Conservation (phyloP, 2,797 vertebrate species). For the Masticophis lateralis region DNA sequence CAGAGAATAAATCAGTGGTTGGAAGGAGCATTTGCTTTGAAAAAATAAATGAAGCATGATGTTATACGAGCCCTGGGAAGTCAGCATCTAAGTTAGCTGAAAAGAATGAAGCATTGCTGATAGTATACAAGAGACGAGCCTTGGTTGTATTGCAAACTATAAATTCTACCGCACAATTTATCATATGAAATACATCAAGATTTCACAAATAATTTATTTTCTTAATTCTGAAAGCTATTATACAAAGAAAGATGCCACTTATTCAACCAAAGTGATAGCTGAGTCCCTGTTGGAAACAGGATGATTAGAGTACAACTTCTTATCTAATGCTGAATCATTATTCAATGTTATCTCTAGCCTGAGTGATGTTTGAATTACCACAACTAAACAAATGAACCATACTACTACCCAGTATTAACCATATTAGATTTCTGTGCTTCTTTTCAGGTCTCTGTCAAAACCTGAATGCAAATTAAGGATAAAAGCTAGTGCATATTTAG, state of each 20-base stretch:
- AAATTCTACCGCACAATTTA: conserved; percentile 30
- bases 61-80: conserved; percentile 12
- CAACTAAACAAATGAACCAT: not conserved
- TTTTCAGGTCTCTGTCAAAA: not conserved
- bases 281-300: not conserved
- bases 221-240: conserved; percentile 5
- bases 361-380: not conserved
- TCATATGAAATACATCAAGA: conserved; percentile 10
- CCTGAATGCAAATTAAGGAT: not conserved
- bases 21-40: conserved; percentile 22
- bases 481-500: not conserved
- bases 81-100: conserved; percentile 19
- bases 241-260: not conserved
- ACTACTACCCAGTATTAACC: not conserved
- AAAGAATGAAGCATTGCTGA: not conserved
- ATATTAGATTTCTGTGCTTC: not conserved
- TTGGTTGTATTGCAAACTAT: conserved; percentile 30
- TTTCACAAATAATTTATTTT: not conserved
- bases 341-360: not conserved
- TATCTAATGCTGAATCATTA: not conserved
- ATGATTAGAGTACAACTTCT: not conserved
- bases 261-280: not conserved
- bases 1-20: conserved; percentile 28
- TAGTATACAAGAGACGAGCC: conserved; percentile 24
- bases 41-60: conserved; percentile 33